Base-by-base conservation (phyloP, 2,888 invertebrate species). In the Norana najaformis region DNA sequence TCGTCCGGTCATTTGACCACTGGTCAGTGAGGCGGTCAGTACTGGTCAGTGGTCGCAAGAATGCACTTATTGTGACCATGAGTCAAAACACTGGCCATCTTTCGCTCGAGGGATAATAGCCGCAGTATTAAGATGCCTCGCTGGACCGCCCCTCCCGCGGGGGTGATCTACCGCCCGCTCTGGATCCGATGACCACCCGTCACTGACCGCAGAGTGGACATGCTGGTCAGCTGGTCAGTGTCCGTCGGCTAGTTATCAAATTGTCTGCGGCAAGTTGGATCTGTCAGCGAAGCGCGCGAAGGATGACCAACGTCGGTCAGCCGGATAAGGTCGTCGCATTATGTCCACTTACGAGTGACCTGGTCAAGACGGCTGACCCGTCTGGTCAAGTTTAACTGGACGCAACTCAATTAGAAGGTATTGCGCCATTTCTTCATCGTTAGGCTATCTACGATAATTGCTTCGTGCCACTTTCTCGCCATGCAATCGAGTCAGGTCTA, bases 241-340 rank as follows among this genome's bases (percentile, higher is more conserved):
- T 85, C 85, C 85, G 85, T 85, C 85, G 85, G n/a, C 85, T 85
- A 85, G 85, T 85, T 85, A 85, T 85, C 85, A 85, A 85, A 85
- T 85, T 85, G 85, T 85, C 85, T 37, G 85, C 35, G 85, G 85
- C 85, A 85, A 85, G 85, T 36, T 37, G 85, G 35, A 36, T 5
- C 85, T 85, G 85, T 85, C 85, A 85, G 85, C 85, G 85, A 85
- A 35, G 36, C 35, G 34, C 20, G 85, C 85, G 85, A 85, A 35
- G 36, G 85, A 37, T 35, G 37, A 85, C 36, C 85, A 23, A 6
- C 37, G 13, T 1, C 85, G 37, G 85, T 5, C 69, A n/a, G 69
- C 11, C 23, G 85, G 85, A 85, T 30, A 36, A 30, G 85, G 23
- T 20, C 18, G 85, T 85, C 37, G 85, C 85, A 37, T 85, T 85